phyloP scores from a whole-genome alignment of 2,888 invertebrate species.

The Neoscelio sp. region DNA sequence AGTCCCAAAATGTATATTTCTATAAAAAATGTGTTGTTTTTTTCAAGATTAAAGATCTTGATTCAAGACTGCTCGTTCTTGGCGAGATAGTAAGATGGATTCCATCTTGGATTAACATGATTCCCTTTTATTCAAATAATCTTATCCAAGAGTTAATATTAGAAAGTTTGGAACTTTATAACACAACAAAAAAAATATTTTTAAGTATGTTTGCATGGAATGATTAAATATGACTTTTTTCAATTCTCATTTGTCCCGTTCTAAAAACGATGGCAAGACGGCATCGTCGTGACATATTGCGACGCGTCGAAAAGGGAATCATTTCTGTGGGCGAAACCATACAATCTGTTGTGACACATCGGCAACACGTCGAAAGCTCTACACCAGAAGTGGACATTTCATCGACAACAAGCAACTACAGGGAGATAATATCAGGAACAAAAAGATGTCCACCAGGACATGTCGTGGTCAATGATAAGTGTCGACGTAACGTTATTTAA shows the following conservation, averaged over 20 bases:
- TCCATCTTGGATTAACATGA: too few relatives aligned
- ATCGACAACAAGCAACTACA: conserved; percentile 14
- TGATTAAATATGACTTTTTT: too few relatives aligned
- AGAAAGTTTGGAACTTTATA: too few relatives aligned
- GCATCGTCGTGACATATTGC: conserved; percentile 34
- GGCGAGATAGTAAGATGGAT: too few relatives aligned
- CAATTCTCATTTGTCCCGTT: conserved; percentile 14
- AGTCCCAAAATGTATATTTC: too few relatives aligned
- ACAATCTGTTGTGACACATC: conserved; percentile 19
- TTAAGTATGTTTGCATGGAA: too few relatives aligned
- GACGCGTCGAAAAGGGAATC: conserved; percentile 29
- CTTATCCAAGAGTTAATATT: too few relatives aligned
- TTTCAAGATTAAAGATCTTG: too few relatives aligned
- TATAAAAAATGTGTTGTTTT: too few relatives aligned
- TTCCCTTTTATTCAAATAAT: too few relatives aligned
- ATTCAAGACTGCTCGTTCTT: too few relatives aligned
- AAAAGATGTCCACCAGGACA: conserved; percentile 66
- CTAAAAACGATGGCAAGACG: neutral
- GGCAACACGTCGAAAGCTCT: neutral
- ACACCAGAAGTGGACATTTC: neutral
- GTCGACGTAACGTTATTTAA: conserved; percentile 59
- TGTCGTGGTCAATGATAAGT: conserved; percentile 48
- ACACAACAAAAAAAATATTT: too few relatives aligned
- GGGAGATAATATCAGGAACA: conserved; percentile 49
- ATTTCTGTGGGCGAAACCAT: conserved; percentile 12